These are phyloP conservation scores for Lumbricus terrestris DNA, from an alignment of 2,888 invertebrate species.

Conservation along the genomic window DNA sequence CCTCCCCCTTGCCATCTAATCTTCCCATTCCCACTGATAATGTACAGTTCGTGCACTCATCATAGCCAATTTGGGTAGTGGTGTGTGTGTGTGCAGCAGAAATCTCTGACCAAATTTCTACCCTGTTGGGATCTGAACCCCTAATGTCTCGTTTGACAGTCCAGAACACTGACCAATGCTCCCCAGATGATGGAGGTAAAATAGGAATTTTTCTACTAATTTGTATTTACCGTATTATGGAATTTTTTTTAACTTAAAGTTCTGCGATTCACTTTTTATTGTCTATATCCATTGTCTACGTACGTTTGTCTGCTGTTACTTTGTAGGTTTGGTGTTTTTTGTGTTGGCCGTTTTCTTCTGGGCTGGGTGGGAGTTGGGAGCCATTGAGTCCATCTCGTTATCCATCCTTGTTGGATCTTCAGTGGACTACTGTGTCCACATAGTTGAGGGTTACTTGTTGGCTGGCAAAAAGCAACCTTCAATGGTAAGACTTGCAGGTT, in stretches of 20 bases:
- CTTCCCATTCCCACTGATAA: too few species aligned
- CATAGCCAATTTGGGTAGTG: too few species aligned
- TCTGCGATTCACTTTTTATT: neutral
- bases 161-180: too few species aligned
- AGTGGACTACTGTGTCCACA: constrained; percentile 56
- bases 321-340: constrained; percentile 37
- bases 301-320: neutral
- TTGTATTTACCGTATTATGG: neutral
- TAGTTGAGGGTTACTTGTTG: constrained; percentile 55
- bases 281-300: neutral
- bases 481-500: neutral
- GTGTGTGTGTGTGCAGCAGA: too few species aligned
- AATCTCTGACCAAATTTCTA: too few species aligned
- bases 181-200: too few species aligned
- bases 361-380: constrained; percentile 55
- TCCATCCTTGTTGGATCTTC: constrained; percentile 56
- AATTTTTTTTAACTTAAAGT: neutral
- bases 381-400: constrained; percentile 53
- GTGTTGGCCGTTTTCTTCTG: constrained; percentile 52
- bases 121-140: too few species aligned
- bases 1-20: too few species aligned
- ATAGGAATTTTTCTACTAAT: too few species aligned
- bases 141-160: too few species aligned
- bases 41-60: too few species aligned
- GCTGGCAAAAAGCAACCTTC: constrained; percentile 43